Evolutionary conservation across 2,888 invertebrate species (phyloP).

Genomic region (Thecocarcelia acutangulata): DNA sequence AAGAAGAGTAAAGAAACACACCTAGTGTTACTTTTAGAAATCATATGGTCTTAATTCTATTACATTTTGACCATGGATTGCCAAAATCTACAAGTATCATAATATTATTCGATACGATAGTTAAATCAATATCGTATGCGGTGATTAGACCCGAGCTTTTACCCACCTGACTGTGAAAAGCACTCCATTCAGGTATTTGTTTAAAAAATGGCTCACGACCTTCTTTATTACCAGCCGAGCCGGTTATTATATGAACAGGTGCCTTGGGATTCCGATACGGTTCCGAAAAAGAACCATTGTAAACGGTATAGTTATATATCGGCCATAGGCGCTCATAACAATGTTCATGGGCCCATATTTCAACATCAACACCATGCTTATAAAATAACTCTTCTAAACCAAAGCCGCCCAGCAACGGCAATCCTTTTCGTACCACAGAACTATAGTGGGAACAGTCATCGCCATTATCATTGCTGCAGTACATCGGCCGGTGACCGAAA

Average conservation of each 20-base stretch:
- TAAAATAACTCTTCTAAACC: slow-evolving; percentile 93
- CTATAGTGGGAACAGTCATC: slow-evolving; percentile 89
- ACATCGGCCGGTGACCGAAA: slow-evolving; percentile 94
- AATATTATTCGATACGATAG: no score
- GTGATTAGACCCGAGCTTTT: no score
- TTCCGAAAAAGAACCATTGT: slow-evolving; percentile 83
- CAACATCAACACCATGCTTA: slow-evolving; percentile 94
- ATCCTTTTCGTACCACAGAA: slow-evolving; percentile 85
- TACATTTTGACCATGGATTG: no score
- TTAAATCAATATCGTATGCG: no score
- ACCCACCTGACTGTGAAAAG: slow-evolving; percentile 86
- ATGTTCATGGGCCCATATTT: slow-evolving; percentile 98
- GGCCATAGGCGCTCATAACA: slow-evolving; percentile 98
- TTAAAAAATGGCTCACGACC: slow-evolving; percentile 88
- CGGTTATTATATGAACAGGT: slow-evolving; percentile 94
- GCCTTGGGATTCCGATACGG: slow-evolving; percentile 86
- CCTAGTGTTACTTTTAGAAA: no score
- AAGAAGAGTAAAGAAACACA: no score
- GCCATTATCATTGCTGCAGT: slow-evolving; percentile 91
- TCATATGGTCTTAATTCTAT: no score
- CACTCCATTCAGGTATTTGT: slow-evolving; percentile 87
- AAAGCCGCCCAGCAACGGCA: slow-evolving; percentile 85
- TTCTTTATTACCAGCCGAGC: slow-evolving; percentile 94
- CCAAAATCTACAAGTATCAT: no score
- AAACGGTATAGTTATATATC: slow-evolving; percentile 90